phyloP scores from a whole-genome alignment of 37 sponge, comb jelly and placozoan species.

The Theonella swinhoei region DNA sequence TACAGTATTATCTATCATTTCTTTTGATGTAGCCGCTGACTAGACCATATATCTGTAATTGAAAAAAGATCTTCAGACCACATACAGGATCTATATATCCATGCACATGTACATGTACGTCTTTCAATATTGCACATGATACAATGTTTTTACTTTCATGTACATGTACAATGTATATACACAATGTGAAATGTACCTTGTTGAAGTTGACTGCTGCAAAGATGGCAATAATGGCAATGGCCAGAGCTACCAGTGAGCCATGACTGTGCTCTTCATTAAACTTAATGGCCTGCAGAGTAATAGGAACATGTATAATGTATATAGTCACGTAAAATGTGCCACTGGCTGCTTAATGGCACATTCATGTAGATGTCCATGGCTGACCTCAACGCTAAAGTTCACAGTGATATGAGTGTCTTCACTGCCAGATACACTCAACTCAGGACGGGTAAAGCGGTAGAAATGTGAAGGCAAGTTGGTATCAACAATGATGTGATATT shows the following conservation, averaged over 20 bases:
- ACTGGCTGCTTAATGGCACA: no score
- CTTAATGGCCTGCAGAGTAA: neutral
- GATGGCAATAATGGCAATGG: slow-evolving; percentile 4
- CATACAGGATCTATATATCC: neutral
- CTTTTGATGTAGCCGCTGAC: neutral
- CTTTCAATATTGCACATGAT: no score
- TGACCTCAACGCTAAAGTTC: slow-evolving; percentile 43
- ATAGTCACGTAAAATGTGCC: neutral
- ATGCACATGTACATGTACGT: no score
- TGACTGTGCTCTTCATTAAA: slow-evolving; percentile 1
- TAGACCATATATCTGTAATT: neutral
- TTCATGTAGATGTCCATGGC: neutral
- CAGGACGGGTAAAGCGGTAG: slow-evolving; percentile 14
- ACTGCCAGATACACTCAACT: slow-evolving; percentile 2
- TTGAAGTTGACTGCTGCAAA: slow-evolving; percentile 52
- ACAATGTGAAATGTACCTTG: slow-evolving; percentile 35
- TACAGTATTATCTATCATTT: neutral
- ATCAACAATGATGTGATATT: slow-evolving; percentile 35
- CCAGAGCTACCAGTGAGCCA: slow-evolving; percentile 44
- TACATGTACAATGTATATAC: no score
- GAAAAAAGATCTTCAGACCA: neutral
- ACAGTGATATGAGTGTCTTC: slow-evolving; percentile 38
- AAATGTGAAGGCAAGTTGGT: slow-evolving; percentile 29
- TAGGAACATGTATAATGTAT: neutral
- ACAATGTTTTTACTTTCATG: no score